Evolutionary conservation across 2,797 vertebrate species (phyloP).

Genomic region (Halcyon badia): DNA sequence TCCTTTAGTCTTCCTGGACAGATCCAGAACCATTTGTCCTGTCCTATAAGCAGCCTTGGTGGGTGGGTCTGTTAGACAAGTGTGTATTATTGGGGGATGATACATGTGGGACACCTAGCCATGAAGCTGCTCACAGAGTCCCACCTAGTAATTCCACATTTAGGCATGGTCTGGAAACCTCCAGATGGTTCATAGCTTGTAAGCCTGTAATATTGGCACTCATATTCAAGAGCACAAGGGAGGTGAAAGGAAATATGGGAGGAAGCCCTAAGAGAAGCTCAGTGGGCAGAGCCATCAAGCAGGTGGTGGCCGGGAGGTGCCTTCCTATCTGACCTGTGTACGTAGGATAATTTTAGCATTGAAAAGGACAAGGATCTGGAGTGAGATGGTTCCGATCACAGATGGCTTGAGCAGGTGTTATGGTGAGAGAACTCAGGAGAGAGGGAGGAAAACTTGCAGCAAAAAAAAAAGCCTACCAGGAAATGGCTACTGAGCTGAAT

Average conservation of each 20-base stretch:
- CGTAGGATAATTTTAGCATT: not conserved
- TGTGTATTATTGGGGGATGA: not conserved
- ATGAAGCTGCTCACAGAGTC: not conserved
- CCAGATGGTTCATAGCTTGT: not conserved
- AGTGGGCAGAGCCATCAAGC: not conserved
- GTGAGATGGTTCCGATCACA: not conserved
- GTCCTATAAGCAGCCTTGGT: not conserved
- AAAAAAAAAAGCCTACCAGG: not conserved
- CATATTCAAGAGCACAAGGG: not conserved
- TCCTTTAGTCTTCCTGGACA: not conserved
- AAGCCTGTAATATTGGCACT: not conserved
- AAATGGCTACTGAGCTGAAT: not conserved
- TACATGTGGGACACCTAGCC: rapidly evolving
- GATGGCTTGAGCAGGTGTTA: not conserved
- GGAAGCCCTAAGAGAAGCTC: not conserved
- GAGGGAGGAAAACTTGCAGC: not conserved
- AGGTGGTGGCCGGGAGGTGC: not conserved
- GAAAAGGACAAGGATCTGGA: not conserved
- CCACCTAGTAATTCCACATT: not conserved
- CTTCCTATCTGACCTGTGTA: not conserved
- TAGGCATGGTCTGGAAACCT: not conserved
- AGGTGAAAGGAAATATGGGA: not conserved
- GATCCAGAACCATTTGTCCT: not conserved
- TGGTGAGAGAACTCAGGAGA: not conserved
- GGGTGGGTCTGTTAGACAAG: not conserved